phyloP scores from a whole-genome alignment of 2,113 vertebrate genomes.

The Lota lota region DNA sequence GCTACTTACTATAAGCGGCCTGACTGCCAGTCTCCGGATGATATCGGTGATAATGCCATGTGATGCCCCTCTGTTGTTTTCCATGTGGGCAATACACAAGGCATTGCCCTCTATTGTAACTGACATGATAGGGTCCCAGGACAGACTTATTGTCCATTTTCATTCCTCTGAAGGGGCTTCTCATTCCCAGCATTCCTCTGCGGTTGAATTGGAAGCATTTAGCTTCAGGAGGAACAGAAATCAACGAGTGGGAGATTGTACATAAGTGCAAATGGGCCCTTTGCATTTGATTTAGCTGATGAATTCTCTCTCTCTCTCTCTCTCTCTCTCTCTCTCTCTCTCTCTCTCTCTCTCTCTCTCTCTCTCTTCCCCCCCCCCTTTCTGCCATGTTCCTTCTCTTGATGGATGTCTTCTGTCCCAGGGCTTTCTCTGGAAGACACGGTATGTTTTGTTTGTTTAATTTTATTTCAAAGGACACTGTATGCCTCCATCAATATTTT shows the following conservation, averaged over 20 bases:
- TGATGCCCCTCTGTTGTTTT: conserved; percentile 16
- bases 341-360: neutral
- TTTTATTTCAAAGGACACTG: no score
- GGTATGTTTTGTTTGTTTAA: conserved; percentile 71
- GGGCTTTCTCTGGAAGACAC: conserved; percentile 92
- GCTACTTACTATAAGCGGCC: neutral
- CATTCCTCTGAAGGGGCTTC: conserved; percentile 32
- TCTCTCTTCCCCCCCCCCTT: neutral
- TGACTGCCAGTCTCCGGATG: conserved; percentile 16
- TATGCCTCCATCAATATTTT: no score
- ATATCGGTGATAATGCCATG: conserved; percentile 18
- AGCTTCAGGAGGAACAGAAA: neutral
- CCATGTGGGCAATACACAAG: neutral
- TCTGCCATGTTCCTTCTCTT: neutral
- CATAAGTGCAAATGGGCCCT: conserved; percentile 4
- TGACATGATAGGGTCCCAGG: conserved; percentile 36
- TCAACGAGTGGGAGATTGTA: conserved; percentile 35
- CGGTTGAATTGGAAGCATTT: conserved; percentile 41
- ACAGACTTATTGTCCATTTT: conserved; percentile 35
- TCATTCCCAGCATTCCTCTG: conserved; percentile 51
- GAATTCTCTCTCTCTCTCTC: neutral
- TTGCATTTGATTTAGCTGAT: conserved; percentile 5
- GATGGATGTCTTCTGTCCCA: conserved; percentile 41
- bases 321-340: no score
- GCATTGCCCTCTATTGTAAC: conserved; percentile 32